Percentiles rank a stretch among this genome's conserved stretches.
Conservation (phyloP, 2,113 vertebrate species). For the Isurus oxyrinchus region DNA sequence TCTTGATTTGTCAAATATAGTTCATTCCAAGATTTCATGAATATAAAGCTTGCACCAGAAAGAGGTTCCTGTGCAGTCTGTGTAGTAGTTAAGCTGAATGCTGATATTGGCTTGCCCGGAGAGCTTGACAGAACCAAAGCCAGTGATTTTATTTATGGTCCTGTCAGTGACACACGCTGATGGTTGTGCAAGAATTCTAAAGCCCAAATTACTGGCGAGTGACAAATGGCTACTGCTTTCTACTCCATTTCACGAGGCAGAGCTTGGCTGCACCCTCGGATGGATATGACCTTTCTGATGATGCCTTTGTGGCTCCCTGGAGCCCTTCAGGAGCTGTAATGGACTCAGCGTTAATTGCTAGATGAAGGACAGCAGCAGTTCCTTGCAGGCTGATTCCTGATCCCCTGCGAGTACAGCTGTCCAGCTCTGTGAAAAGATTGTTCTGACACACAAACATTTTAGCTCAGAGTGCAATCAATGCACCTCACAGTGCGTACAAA, state of each 20-base stretch:
- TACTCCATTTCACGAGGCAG: conserved; percentile 68
- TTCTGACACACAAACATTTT: conserved; percentile 52
- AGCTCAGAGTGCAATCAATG: conserved; percentile 38
- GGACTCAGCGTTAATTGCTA: conserved; percentile 74
- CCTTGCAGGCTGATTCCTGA: conserved; percentile 66
- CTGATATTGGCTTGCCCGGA: conserved; percentile 36
- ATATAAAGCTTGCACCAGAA: too few species aligned
- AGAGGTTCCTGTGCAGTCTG: not conserved
- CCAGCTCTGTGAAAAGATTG: conserved; percentile 61
- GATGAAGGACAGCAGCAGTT: conserved; percentile 77
- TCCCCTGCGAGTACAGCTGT: conserved; percentile 65
- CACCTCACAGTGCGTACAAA: conserved; percentile 43
- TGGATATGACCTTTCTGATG: conserved; percentile 71
- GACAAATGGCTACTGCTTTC: conserved; percentile 73
- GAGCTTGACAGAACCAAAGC: conserved; percentile 42
- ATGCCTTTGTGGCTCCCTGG: conserved; percentile 56
- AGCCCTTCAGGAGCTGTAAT: conserved; percentile 65
- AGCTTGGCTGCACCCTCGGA: conserved; percentile 60
- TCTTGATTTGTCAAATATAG: not conserved
- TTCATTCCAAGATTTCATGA: not conserved
- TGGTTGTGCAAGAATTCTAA: conserved; percentile 40
- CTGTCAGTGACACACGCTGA: conserved; percentile 47
- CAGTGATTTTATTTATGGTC: conserved; percentile 46
- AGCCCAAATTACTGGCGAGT: conserved; percentile 59
- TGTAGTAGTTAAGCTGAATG: conserved; percentile 17